These are phyloP conservation scores for Phaenicophaeus curvirostris DNA, from an alignment of 2,797 vertebrate species.

Conservation along the genomic window DNA sequence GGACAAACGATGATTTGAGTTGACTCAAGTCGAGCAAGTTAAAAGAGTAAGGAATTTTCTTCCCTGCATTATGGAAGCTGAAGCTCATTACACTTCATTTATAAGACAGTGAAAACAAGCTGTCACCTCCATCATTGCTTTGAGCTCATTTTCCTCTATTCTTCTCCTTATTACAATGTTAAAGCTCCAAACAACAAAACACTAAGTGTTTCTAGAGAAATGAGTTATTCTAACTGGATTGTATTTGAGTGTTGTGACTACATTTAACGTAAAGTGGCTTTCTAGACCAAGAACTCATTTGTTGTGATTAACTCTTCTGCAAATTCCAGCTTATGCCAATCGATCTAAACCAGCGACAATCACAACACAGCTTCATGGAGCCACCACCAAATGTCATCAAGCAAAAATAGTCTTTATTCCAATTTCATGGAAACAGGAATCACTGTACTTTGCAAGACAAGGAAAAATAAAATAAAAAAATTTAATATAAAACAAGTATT, in stretches of 20 bases:
- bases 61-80: not conserved
- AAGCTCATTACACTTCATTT: not conserved
- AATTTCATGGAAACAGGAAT: constrained; percentile 82
- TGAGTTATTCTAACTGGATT: not conserved
- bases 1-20: not conserved
- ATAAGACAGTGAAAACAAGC: not conserved
- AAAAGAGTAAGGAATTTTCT: not conserved
- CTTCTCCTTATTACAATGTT: not conserved
- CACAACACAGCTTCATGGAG: not conserved
- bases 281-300: not conserved
- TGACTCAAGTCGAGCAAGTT: not conserved
- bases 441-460: constrained; percentile 83
- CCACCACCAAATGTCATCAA: constrained; percentile 76
- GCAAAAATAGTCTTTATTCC: constrained; percentile 88
- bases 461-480: constrained; percentile 83
- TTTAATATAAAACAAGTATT: constrained; percentile 83
- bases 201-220: not conserved
- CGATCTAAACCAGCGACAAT: not conserved
- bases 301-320: not conserved
- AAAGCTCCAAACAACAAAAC: not conserved
- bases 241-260: not conserved
- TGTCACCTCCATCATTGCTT: not conserved
- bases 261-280: not conserved
- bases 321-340: not conserved
- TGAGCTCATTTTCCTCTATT: not conserved